phyloP scores from a whole-genome alignment of 2,888 invertebrate genomes.

The Noctua janthina region DNA sequence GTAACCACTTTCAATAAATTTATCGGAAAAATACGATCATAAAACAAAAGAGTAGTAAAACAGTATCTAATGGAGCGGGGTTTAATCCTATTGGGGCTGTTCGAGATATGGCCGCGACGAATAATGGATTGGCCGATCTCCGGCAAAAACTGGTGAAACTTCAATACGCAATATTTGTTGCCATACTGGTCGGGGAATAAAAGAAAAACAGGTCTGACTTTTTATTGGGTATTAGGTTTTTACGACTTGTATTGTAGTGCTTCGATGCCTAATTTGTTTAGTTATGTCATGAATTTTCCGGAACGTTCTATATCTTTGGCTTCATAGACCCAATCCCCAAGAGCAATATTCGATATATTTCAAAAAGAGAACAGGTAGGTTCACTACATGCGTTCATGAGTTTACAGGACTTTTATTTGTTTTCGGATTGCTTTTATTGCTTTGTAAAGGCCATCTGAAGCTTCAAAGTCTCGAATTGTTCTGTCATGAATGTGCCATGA shows the following conservation, averaged over 20 bases:
- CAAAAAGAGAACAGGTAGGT: not conserved
- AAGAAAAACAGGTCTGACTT: slow-evolving; percentile 57
- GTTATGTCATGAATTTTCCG: slow-evolving; percentile 18
- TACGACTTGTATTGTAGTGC: slow-evolving; percentile 52
- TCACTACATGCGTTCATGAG: not conserved
- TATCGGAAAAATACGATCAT: slow-evolving; percentile 83
- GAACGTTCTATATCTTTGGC: slow-evolving; percentile 12
- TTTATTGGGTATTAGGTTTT: slow-evolving; percentile 53
- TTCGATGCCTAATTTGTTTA: slow-evolving; percentile 37
- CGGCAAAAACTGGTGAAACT: slow-evolving; percentile 75
- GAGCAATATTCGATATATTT: slow-evolving; percentile 3
- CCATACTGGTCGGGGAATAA: slow-evolving; percentile 60
- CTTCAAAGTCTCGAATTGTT: not conserved
- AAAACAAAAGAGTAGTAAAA: slow-evolving; percentile 87
- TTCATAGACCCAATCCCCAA: not conserved
- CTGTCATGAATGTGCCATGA: not conserved
- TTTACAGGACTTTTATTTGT: not conserved
- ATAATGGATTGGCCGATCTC: slow-evolving; percentile 84
- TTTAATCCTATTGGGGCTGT: slow-evolving; percentile 82
- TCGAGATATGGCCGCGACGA: slow-evolving; percentile 80
- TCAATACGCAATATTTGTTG: slow-evolving; percentile 72
- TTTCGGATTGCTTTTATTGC: not conserved
- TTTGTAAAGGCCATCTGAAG: not conserved
- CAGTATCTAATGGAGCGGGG: slow-evolving; percentile 82
- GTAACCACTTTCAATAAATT: slow-evolving; percentile 83